These are phyloP conservation scores for Glyphotaelius pellucidus DNA, from an alignment of 2,888 invertebrate genomes.

Conservation along the genomic window DNA sequence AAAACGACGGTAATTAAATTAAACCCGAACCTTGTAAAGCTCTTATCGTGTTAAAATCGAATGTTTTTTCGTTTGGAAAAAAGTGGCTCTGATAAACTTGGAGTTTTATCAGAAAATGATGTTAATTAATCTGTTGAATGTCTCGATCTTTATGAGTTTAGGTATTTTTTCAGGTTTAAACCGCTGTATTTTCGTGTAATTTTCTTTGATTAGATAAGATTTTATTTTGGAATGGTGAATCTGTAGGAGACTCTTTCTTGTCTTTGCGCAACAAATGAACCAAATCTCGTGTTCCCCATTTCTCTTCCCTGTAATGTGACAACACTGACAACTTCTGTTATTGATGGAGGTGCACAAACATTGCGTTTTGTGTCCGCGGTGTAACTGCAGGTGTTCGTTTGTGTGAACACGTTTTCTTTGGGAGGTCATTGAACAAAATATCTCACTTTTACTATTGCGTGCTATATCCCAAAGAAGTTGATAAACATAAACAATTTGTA, in stretches of 20 bases:
- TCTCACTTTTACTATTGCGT: slow-evolving; percentile 13
- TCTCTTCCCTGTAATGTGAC: not conserved
- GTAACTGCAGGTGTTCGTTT: slow-evolving; percentile 21
- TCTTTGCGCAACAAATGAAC: not conserved
- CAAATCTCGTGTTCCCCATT: not conserved
- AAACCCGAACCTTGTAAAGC: not conserved
- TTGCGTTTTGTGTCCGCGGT: not conserved
- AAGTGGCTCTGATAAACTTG: not conserved
- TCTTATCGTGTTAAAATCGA: not conserved
- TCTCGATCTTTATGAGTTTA: not conserved
- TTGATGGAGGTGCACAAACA: not conserved
- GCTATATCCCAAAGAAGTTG: not conserved
- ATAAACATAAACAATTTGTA: not conserved
- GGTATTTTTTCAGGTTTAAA: not conserved
- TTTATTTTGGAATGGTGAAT: not conserved
- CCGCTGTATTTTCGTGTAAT: not conserved
- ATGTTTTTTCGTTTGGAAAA: not conserved
- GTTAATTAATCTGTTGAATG: not conserved
- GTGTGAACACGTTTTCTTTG: not conserved
- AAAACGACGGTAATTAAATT: not conserved
- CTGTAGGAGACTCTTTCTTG: not conserved
- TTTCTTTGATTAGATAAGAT: not conserved
- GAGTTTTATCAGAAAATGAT: not conserved
- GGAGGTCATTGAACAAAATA: slow-evolving; percentile 8
- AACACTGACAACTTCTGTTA: slow-evolving; percentile 40